Percentiles rank a stretch among this genome's conserved stretches.
These are phyloP conservation scores for Procambarus virginalis DNA, from an alignment of 1,140 invertebrate species.

Conservation along the genomic window DNA sequence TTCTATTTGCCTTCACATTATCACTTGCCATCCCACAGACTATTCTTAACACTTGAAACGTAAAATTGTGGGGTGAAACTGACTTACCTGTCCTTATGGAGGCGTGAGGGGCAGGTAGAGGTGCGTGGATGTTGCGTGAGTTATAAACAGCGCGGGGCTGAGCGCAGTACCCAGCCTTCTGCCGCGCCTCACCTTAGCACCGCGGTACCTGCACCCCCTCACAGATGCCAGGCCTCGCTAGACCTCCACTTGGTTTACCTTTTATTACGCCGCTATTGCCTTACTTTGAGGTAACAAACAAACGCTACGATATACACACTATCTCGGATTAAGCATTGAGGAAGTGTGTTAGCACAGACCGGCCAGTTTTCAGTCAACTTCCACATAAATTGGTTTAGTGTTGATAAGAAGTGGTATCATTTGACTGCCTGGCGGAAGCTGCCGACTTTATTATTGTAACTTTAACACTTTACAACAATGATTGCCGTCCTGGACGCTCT, in stretches of 20 bases:
- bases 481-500: background rate
- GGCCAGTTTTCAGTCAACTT: background rate
- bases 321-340: background rate
- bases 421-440: slow-evolving; percentile 15
- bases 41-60: background rate
- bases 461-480: background rate
- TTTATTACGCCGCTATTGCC: background rate
- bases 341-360: background rate
- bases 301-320: background rate
- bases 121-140: background rate
- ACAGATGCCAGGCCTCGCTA: slow-evolving; percentile 23
- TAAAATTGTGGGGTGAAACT: background rate
- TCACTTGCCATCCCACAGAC: background rate
- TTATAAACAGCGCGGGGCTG: background rate
- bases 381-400: background rate
- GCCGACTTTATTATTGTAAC: background rate
- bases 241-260: background rate
- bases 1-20: background rate
- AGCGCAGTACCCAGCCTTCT: slow-evolving; percentile 45
- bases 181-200: slow-evolving; percentile 46
- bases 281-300: background rate
- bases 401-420: slow-evolving; percentile 37
- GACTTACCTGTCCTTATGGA: background rate
- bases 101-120: background rate
- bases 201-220: slow-evolving; percentile 6